These are phyloP conservation scores for Gari tellinella DNA, from an alignment of 2,888 invertebrate species.

Conservation along the genomic window DNA sequence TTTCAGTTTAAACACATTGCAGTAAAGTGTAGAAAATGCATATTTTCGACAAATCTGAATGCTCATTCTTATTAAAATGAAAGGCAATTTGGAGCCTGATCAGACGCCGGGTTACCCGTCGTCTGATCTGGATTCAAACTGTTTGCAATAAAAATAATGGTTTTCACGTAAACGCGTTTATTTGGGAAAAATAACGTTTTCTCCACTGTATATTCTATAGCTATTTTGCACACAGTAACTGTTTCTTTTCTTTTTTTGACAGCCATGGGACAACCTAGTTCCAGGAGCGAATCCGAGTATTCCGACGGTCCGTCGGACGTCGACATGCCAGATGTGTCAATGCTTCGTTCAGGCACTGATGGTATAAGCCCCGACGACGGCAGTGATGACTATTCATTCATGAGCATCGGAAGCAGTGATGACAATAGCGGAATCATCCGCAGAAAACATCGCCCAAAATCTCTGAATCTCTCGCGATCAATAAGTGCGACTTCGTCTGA, in stretches of 20 bases:
- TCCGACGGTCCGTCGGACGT: slow-evolving; percentile 77
- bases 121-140: too few species aligned
- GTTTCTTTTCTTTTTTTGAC: slow-evolving; percentile 11
- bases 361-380: slow-evolving; percentile 77
- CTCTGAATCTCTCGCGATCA: slow-evolving; percentile 77
- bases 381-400: slow-evolving; percentile 74
- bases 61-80: too few species aligned
- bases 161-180: too few species aligned
- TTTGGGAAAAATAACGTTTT: too few species aligned
- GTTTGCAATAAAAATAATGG: too few species aligned
- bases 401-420: slow-evolving; percentile 72
- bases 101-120: too few species aligned
- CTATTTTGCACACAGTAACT: background rate
- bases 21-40: too few species aligned
- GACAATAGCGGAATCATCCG: slow-evolving; percentile 66
- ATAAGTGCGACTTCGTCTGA: slow-evolving; percentile 80
- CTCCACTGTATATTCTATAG: too few species aligned
- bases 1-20: too few species aligned
- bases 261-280: slow-evolving; percentile 64
- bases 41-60: too few species aligned
- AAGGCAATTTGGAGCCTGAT: too few species aligned
- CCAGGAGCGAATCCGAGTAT: slow-evolving; percentile 78
- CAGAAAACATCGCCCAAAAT: slow-evolving; percentile 76
- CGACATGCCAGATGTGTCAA: slow-evolving; percentile 77
- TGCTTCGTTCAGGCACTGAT: slow-evolving; percentile 70